phyloP scores from a whole-genome alignment of 2,797 vertebrate species.

The Coregonus sp. region DNA sequence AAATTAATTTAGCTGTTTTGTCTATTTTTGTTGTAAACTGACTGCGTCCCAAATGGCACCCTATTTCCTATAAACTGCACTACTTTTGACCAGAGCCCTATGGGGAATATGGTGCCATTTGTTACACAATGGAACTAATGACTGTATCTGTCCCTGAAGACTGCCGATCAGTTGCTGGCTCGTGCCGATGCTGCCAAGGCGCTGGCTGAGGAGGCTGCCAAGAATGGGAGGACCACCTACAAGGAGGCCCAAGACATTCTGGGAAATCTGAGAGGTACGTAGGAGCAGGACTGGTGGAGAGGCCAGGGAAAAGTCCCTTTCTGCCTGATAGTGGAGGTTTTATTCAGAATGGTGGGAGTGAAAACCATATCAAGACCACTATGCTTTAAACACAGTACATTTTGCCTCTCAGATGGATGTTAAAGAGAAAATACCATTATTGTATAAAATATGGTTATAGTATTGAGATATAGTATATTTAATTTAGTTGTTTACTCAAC shows the following conservation, averaged over 20 bases:
- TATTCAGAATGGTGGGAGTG: neutral
- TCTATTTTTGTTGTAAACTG: neutral
- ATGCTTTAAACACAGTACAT: neutral
- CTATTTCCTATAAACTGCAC: no score
- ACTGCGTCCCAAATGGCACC: neutral
- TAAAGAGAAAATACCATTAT: neutral
- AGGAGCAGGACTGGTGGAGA: neutral
- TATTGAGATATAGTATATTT: no score
- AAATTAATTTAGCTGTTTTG: neutral
- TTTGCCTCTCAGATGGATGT: neutral
- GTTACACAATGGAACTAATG: neutral
- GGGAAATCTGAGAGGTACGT: conserved; percentile 86
- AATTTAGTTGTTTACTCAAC: neutral
- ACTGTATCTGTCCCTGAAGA: conserved; percentile 68
- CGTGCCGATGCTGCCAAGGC: conserved; percentile 95
- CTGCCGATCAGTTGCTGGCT: conserved; percentile 93
- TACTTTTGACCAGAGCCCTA: no score
- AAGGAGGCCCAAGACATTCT: conserved; percentile 91
- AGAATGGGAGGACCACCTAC: conserved; percentile 86
- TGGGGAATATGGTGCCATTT: no score
- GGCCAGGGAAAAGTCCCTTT: neutral
- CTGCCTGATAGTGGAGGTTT: neutral
- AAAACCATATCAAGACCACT: neutral
- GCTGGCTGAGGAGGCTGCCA: conserved; percentile 90
- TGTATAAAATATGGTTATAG: neutral